These are phyloP conservation scores for Gambusia holbrooki DNA, from an alignment of 2,113 vertebrate genomes.

Conservation along the genomic window DNA sequence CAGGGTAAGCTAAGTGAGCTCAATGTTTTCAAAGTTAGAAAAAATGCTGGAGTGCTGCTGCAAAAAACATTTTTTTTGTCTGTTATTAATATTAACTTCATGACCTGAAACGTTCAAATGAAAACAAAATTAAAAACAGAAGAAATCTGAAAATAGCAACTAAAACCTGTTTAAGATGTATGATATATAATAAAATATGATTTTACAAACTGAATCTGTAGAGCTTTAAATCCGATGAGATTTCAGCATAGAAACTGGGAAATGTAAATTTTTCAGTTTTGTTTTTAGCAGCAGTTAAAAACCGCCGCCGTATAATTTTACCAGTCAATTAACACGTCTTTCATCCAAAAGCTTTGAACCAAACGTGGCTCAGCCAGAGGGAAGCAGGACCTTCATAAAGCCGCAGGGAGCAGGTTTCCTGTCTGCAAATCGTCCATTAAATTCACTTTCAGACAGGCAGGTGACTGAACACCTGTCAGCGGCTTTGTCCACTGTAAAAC, in stretches of 20 bases:
- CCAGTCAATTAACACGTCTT: constrained; percentile 22
- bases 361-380: not conserved
- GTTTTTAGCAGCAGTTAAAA: not conserved
- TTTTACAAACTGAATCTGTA: not conserved
- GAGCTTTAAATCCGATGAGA: not conserved
- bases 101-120: too few relatives aligned
- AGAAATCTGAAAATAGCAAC: too few relatives aligned
- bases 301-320: not conserved
- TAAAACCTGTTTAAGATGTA: not conserved
- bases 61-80: too few relatives aligned
- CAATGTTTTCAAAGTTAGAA: too few relatives aligned
- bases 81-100: too few relatives aligned
- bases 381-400: constrained; percentile 10
- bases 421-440: not conserved
- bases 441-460: constrained; percentile 24
- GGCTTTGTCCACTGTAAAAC: not conserved
- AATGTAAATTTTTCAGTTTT: too few relatives aligned
- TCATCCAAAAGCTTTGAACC: constrained; percentile 20
- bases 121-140: too few relatives aligned
- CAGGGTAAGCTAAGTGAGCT: too few relatives aligned
- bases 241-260: not conserved
- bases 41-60: too few relatives aligned
- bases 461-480: not conserved
- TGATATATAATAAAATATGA: not conserved
- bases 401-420: not conserved